phyloP scores from a whole-genome alignment of 2,888 invertebrate species.

The Drosophila buzzatii region DNA sequence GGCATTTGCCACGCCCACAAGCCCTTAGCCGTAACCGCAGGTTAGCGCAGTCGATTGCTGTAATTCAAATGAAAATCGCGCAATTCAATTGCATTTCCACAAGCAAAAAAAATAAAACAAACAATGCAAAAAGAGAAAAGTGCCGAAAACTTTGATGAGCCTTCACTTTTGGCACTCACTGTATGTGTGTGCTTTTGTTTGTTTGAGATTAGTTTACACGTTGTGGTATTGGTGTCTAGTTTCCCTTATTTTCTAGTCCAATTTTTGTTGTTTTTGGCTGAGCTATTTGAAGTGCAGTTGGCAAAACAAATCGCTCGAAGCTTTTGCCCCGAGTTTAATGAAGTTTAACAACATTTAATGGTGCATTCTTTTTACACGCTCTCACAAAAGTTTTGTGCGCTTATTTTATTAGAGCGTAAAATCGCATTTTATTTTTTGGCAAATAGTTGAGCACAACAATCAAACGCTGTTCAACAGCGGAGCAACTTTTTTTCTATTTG shows the following conservation, averaged over 20 bases:
- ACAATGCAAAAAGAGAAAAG: slow-evolving; percentile 7
- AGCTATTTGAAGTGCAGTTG: slow-evolving; percentile 64
- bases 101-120: slow-evolving; percentile 19
- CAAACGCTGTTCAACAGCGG: neutral
- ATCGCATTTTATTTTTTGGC: slow-evolving; percentile 52
- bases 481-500: neutral
- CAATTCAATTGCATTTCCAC: slow-evolving; percentile 74
- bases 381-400: slow-evolving; percentile 47
- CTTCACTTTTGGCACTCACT: slow-evolving; percentile 32
- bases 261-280: slow-evolving; percentile 18
- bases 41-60: slow-evolving; percentile 46
- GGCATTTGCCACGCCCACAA: neutral
- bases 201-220: slow-evolving; percentile 70
- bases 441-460: slow-evolving; percentile 22
- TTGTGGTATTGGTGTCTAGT: slow-evolving; percentile 47
- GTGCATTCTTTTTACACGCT: slow-evolving; percentile 58
- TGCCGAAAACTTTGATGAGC: slow-evolving; percentile 73
- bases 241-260: slow-evolving; percentile 50
- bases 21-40: slow-evolving; percentile 4
- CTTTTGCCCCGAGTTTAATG: slow-evolving; percentile 57
- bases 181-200: slow-evolving; percentile 42
- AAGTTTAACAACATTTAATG: slow-evolving; percentile 71
- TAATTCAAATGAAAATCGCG: slow-evolving; percentile 75
- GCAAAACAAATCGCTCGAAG: slow-evolving; percentile 46
- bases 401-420: slow-evolving; percentile 75